These are phyloP conservation scores for Mungos mungo DNA, from an alignment of 2,113 vertebrate species.

Conservation along the genomic window DNA sequence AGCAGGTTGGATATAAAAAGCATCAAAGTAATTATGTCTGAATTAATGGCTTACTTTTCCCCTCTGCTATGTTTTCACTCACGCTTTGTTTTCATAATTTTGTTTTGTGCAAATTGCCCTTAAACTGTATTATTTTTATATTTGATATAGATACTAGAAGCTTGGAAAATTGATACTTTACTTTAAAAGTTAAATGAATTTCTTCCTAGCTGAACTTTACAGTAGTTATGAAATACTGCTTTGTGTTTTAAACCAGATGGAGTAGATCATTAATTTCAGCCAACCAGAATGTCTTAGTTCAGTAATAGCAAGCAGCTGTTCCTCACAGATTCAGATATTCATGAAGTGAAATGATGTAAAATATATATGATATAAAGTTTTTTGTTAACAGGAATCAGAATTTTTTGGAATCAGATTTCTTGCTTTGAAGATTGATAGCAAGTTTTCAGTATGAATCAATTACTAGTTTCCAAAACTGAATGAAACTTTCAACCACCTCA, in stretches of 20 bases:
- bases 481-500: conserved; percentile 30
- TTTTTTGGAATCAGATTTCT: conserved; percentile 66
- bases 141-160: conserved; percentile 54
- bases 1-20: conserved; percentile 69
- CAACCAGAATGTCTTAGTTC: conserved; percentile 30
- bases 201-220: conserved; percentile 62
- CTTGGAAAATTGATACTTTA: conserved; percentile 44
- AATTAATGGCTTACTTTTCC: conserved; percentile 64
- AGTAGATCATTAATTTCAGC: conserved; percentile 44
- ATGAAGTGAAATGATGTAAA: conserved; percentile 67
- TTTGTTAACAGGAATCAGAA: conserved; percentile 48
- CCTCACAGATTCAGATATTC: background rate
- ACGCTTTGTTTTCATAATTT: conserved; percentile 42
- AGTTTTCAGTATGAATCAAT: conserved; percentile 41
- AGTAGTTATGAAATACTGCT: conserved; percentile 65
- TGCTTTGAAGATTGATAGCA: conserved; percentile 70
- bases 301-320: conserved; percentile 59
- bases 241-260: conserved; percentile 66
- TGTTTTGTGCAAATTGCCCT: conserved; percentile 1
- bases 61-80: conserved; percentile 10
- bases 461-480: background rate
- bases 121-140: conserved; percentile 25
- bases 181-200: conserved; percentile 58
- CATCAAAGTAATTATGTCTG: conserved; percentile 55
- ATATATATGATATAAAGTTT: conserved; percentile 46